phyloP scores from a whole-genome alignment of 2,888 invertebrate genomes.

The Hydroisotoma schaefferi region DNA sequence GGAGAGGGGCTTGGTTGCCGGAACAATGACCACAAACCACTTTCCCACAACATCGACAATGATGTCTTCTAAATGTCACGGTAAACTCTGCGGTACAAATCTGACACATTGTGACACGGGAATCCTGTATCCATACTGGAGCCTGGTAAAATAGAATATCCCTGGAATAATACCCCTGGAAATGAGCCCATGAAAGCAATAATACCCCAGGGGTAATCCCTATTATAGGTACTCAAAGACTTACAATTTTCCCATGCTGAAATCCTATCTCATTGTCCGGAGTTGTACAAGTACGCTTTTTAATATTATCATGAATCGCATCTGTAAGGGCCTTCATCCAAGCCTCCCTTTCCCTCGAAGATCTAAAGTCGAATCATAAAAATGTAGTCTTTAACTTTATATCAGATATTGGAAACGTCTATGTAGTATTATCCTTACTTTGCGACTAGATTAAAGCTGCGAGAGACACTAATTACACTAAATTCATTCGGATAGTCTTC shows the following conservation, averaged over 20 bases:
- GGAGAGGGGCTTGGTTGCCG: slow-evolving; percentile 57
- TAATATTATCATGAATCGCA: slow-evolving; percentile 55
- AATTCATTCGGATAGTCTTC: slow-evolving; percentile 59
- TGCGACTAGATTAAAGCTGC: slow-evolving; percentile 59
- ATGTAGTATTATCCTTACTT: slow-evolving; percentile 51
- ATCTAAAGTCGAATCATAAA: slow-evolving; percentile 51
- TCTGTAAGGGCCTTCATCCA: slow-evolving; percentile 56
- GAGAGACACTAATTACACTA: slow-evolving; percentile 56
- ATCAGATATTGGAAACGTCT: neutral
- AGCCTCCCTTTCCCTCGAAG: slow-evolving; percentile 55
- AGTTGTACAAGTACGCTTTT: slow-evolving; percentile 50
- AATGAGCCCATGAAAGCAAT: too few relatives aligned
- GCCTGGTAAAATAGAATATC: too few relatives aligned
- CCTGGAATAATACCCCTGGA: too few relatives aligned
- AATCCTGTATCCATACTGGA: slow-evolving; percentile 61
- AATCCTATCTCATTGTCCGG: slow-evolving; percentile 34
- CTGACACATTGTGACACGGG: slow-evolving; percentile 64
- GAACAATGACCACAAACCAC: slow-evolving; percentile 64
- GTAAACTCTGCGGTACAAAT: slow-evolving; percentile 63
- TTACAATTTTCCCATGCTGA: slow-evolving; percentile 52
- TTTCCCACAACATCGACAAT: slow-evolving; percentile 66
- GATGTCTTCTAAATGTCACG: slow-evolving; percentile 63
- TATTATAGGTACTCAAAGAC: too few relatives aligned
- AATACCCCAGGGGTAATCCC: too few relatives aligned
- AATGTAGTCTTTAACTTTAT: too few relatives aligned